Conservation (phyloP, 1,140 invertebrate genomes). For the Cyclargus thomasi region DNA sequence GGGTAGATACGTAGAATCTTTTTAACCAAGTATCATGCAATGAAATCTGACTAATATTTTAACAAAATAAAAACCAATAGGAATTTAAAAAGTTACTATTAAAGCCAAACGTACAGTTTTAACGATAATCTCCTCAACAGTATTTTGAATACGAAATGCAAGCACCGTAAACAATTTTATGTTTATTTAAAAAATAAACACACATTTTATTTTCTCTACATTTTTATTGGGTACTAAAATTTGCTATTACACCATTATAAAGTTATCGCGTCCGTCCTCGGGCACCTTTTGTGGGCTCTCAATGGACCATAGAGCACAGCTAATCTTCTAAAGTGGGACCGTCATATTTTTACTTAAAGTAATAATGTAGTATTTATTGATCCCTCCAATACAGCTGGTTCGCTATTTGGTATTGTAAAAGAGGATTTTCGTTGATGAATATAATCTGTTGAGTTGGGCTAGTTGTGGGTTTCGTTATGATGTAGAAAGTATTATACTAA, state of each 20-base stretch:
- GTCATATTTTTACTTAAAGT: slow-evolving; percentile 13
- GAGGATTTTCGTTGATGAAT: background rate
- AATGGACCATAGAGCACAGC: slow-evolving; percentile 1
- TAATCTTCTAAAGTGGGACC: slow-evolving; percentile 12
- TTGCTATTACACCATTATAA: slow-evolving; percentile 15
- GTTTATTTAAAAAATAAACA: slow-evolving; percentile 14
- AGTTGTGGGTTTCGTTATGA: background rate
- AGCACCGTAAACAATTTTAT: slow-evolving; percentile 5
- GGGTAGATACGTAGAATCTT: too few species aligned
- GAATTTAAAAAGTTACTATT: too few species aligned
- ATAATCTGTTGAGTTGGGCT: too few species aligned
- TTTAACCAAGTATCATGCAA: too few species aligned
- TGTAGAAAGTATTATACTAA: background rate
- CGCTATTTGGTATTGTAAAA: background rate
- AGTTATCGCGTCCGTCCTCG: background rate
- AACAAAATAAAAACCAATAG: too few species aligned
- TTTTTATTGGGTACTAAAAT: slow-evolving; percentile 13
- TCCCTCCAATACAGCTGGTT: background rate
- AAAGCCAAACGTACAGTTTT: background rate
- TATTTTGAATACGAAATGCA: background rate
- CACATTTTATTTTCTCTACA: slow-evolving; percentile 13
- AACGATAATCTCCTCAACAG: background rate
- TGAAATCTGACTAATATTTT: too few species aligned
- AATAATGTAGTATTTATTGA: slow-evolving; percentile 13
- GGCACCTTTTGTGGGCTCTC: background rate